Evolutionary conservation across 2,797 vertebrate species (phyloP), one percentile per base, ranked within the genome.

Genomic region (Pangasius djambal): DNA sequence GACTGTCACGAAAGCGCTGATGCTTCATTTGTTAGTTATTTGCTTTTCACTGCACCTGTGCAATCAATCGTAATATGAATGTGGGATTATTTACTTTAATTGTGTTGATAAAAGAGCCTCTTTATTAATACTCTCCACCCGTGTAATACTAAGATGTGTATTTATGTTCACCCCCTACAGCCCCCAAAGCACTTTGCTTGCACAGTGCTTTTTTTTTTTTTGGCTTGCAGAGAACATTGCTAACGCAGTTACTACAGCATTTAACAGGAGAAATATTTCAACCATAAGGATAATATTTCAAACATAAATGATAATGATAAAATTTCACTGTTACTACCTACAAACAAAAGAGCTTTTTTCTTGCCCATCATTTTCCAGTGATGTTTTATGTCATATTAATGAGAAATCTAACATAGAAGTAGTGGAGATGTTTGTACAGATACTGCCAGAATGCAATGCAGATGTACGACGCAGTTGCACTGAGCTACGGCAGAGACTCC

Each of bases 1-100:
- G 79, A 86, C 84, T 65, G 90, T 85, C 85, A 82, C 91, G 91
- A 85, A 85, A 91, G 83, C 91, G 92, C 12, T 87, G 87, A 6
- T 69, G 88, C 82, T 87, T 90, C 92, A 57, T 79, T 93, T 90
- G 2, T 65, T 70, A 81, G 83, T 93, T 90, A 3, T 63, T 77
- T 85, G 40, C 34, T 70, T 67, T 81, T 52, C 61, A 18, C 15
- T n/a, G 20, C n/a, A 25, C 72, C 22, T 44, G 37, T 57, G 4
- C 6, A 31, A 18, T 15, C 28, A 2, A 52, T 57, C 13, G 52
- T 1, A 20, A 79, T 57, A 79, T 1, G 5, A 50, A 5, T 13
- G 40, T 31, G 25, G 25, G 16, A 59, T 81, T 37, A 34, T 78
- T 55, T 55, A 9, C 28, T 50, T 16, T 50, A 52, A 52, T 3